Evolutionary conservation across 2,888 invertebrate genomes (phyloP), one percentile per base, ranked within the genome.

Genomic region (Lasioglossum vierecki): DNA sequence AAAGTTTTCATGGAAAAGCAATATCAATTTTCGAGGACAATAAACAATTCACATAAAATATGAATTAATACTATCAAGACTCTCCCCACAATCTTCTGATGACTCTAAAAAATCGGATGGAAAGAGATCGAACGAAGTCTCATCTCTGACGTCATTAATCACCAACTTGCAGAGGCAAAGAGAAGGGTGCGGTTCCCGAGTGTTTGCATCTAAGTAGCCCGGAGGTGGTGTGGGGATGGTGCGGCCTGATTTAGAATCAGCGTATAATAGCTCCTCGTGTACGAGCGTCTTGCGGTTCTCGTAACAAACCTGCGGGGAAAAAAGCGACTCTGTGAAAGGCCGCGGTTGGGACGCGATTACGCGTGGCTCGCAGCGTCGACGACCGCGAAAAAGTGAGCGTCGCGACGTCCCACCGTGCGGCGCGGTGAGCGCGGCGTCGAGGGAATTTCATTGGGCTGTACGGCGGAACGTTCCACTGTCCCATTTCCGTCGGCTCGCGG

Each of bases 401-500:
- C 44, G 46, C 63, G 63, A 30, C 63, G 63, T 15, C 30, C 26
- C 30, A 5, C 60, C 22, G 53, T 22, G 22, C 60, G 60, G 9
- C 26, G 53, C 22, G 53, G 53, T 53, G 49, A 49, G 18, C 49
- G 57, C 60, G 60, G 26, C 60, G 60, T 26, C 60, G 60, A 26
- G 46, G 76, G 68, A 76, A 76, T 76, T 76, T 76, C 76, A 49
- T 49, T n/a, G 18, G 41, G 41, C 70, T 41, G 8, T 41, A 26
- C 60, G 11, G 46, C 53, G 70, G n/a, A 71, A 46, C 71, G 68
- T 77, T 60, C 60, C 70, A 11, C 57, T 75, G 83, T 84, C 78
- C 78, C 83, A 66, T 84, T 84, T 84, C 71, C 83, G 53, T 44
- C 22, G 35, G 13, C 15, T 4, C 49, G 39, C 49, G 35, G 39